Evolutionary conservation across 92 coral and sea anemone species (phyloP).

Genomic region (Phymanthus crucifer): DNA sequence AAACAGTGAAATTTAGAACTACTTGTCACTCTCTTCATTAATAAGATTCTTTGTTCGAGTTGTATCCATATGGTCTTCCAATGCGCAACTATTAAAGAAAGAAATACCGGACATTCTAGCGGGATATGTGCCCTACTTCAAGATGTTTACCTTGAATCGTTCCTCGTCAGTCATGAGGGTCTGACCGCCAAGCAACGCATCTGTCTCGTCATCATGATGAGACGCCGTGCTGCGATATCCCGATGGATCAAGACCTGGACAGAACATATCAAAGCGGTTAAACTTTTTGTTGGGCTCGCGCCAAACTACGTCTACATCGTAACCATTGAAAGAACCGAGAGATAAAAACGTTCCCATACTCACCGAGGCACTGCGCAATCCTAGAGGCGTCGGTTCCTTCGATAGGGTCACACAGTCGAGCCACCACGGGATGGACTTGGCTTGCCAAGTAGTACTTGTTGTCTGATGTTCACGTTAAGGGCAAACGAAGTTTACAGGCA

Average conservation of each 20-base stretch:
- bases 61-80: no score
- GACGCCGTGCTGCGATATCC: slow-evolving; percentile 80
- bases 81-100: no score
- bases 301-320: no score
- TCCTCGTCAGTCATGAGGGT: slow-evolving; percentile 97
- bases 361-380: slow-evolving; percentile 94
- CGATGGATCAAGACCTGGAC: slow-evolving; percentile 88
- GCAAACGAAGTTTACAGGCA: background rate
- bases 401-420: slow-evolving; percentile 97
- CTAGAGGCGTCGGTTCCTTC: slow-evolving; percentile 97
- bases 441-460: slow-evolving; percentile 87
- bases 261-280: background rate
- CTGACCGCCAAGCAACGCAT: slow-evolving; percentile 91
- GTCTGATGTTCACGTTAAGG: slow-evolving; percentile 37
- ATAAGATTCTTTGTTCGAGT: no score
- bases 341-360: slow-evolving; percentile 12
- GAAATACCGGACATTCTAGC: no score
- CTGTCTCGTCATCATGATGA: slow-evolving; percentile 79
- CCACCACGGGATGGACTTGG: slow-evolving; percentile 97
- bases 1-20: no score
- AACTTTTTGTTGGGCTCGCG: no score
- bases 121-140: no score
- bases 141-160: slow-evolving; percentile 82
- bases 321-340: no score
- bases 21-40: no score